Percentiles rank a stretch among this genome's conserved stretches.
These are phyloP conservation scores for Ciconia maguari DNA, from an alignment of 2,113 vertebrate species.

Conservation along the genomic window DNA sequence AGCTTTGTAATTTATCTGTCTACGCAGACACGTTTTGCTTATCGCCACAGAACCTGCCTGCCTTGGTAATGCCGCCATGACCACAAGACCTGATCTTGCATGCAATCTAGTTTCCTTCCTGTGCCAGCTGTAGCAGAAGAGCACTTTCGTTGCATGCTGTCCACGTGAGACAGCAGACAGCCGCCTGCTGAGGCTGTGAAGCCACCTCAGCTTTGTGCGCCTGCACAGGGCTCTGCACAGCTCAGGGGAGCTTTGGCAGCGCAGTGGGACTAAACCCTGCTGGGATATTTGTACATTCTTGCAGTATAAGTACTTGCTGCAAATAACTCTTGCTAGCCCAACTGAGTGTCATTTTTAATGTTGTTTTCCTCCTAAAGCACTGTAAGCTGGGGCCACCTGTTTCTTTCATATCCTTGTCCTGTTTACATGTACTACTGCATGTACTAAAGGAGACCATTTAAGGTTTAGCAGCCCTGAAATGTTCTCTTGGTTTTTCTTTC, in stretches of 20 bases:
- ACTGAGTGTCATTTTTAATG: not conserved
- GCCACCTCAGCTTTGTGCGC: not conserved
- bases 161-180: not conserved
- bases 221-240: not conserved
- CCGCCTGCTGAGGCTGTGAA: not conserved
- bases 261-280: not conserved
- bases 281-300: too few species aligned
- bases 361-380: not conserved
- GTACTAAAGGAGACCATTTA: too few species aligned
- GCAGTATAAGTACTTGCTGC: not conserved
- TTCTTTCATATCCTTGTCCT: not conserved
- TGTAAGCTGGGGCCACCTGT: not conserved
- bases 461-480: not conserved
- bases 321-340: not conserved
- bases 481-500: not conserved
- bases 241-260: accelerated
- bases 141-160: accelerated
- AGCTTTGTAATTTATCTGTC: not conserved
- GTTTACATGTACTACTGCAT: not conserved
- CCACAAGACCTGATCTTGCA: not conserved
- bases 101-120: not conserved
- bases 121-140: not conserved
- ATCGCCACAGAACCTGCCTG: not conserved
- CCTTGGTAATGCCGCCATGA: accelerated
- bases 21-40: not conserved